A percentile compares a stretch with the other conserved stretches of the same genome.
Evolutionary conservation across 1,140 invertebrate genomes (phyloP).

Genomic region (Temnothorax longispinosus): DNA sequence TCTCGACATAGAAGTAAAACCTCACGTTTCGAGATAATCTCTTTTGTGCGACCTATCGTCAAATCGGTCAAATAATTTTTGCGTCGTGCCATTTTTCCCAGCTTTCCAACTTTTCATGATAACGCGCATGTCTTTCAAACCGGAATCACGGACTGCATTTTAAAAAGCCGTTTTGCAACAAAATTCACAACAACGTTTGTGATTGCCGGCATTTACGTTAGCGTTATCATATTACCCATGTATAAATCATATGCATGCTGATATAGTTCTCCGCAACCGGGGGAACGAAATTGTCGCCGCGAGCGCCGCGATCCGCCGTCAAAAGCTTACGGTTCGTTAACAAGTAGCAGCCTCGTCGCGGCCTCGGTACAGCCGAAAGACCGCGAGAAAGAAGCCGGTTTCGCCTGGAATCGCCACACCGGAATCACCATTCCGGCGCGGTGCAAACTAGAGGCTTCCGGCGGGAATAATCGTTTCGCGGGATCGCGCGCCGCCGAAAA

Average conservation of each 20-base stretch:
- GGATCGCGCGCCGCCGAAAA: slow-evolving; percentile 48
- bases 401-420: neutral
- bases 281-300: slow-evolving; percentile 44
- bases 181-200: slow-evolving; percentile 14
- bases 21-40: neutral
- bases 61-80: neutral
- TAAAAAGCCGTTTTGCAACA: neutral
- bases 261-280: slow-evolving; percentile 43
- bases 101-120: neutral
- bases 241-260: slow-evolving; percentile 13
- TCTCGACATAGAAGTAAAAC: neutral
- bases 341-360: neutral
- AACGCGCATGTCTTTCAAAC: neutral
- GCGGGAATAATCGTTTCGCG: slow-evolving; percentile 67
- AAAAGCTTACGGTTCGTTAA: slow-evolving; percentile 31
- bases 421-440: slow-evolving; percentile 48
- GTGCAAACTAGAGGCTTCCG: slow-evolving; percentile 64
- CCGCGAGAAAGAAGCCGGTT: neutral
- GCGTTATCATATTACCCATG: slow-evolving; percentile 10
- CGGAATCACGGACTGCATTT: neutral
- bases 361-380: neutral
- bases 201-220: neutral
- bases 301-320: slow-evolving; percentile 28
- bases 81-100: neutral
- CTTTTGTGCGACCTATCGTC: neutral